A percentile compares a stretch with the other conserved stretches of the same genome.
phyloP scores from a whole-genome alignment of 30 jellyfish, hydroid and myxozoan genomes.

The Nemopilema nomurai region DNA sequence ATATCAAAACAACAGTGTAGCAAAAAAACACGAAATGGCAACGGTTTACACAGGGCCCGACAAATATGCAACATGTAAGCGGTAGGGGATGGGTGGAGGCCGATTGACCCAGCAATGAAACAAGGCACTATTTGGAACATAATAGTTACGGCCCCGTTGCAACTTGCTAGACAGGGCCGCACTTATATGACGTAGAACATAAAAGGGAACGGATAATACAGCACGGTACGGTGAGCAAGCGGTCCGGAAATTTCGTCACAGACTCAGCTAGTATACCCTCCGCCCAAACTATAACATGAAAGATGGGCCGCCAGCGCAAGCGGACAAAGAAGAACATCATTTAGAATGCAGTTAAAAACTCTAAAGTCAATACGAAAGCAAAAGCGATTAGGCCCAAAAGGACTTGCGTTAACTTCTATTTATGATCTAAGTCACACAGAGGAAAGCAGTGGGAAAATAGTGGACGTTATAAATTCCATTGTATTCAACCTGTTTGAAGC shows the following conservation, averaged over 20 bases:
- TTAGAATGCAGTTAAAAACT: conserved; percentile 39
- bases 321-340: conserved; percentile 41
- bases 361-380: conserved; percentile 50
- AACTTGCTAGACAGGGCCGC: conserved; percentile 12
- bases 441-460: conserved; percentile 58
- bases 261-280: conserved; percentile 27
- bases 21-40: background rate
- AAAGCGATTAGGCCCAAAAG: conserved; percentile 67
- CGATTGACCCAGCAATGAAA: background rate
- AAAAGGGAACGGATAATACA: conserved; percentile 6
- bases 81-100: background rate
- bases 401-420: conserved; percentile 58
- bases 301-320: conserved; percentile 40
- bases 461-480: conserved; percentile 53
- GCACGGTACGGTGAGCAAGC: conserved; percentile 19
- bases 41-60: background rate
- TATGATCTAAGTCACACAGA: conserved; percentile 58
- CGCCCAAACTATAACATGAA: conserved; percentile 39
- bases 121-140: background rate
- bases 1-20: background rate
- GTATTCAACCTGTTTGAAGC: conserved; percentile 54
- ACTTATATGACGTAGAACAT: conserved; percentile 4
- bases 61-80: background rate
- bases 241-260: conserved; percentile 56
- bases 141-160: conserved; percentile 9